Conservation (phyloP, 2,888 invertebrate species). For the Acheta domesticus region DNA sequence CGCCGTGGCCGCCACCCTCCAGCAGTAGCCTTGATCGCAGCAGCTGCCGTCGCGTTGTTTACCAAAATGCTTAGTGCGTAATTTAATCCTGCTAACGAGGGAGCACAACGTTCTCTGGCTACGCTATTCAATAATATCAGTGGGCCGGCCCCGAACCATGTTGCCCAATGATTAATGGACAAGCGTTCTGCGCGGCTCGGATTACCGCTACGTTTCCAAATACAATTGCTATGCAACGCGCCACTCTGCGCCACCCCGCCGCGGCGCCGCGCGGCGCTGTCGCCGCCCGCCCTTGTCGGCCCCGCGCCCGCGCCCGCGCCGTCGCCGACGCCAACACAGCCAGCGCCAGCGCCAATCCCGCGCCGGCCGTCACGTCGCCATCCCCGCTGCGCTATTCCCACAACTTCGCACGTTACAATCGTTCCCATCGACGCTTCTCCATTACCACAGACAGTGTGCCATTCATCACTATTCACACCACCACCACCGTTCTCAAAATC, state of each 20-base stretch:
- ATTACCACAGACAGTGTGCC: too few relatives aligned
- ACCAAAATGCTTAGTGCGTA: not conserved
- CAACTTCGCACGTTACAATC: too few relatives aligned
- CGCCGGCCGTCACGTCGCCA: too few relatives aligned
- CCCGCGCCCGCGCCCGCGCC: not conserved
- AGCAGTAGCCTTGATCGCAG: not conserved
- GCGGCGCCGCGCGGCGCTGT: not conserved
- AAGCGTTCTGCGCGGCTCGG: not conserved
- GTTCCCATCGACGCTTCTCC: too few relatives aligned
- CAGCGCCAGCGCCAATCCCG: too few relatives aligned
- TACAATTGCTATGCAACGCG: not conserved
- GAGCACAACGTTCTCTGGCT: slow-evolving; percentile 4
- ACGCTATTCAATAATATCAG: slow-evolving; percentile 18
- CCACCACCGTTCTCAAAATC: too few relatives aligned
- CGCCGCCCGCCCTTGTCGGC: not conserved
- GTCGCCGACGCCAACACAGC: not conserved
- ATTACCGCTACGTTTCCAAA: not conserved
- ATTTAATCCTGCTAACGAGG: slow-evolving; percentile 4
- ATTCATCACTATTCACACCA: too few relatives aligned
- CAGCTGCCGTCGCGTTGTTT: slow-evolving; percentile 5
- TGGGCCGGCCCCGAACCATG: not conserved
- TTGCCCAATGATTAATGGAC: slow-evolving; percentile 9
- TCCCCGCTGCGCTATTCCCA: too few relatives aligned
- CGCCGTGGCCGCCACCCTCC: not conserved
- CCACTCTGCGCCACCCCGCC: too few relatives aligned